Percentiles rank a stretch among this genome's conserved stretches.
phyloP scores from a whole-genome alignment of 2,888 invertebrate genomes.

The Cryptocheilus praepositus region DNA sequence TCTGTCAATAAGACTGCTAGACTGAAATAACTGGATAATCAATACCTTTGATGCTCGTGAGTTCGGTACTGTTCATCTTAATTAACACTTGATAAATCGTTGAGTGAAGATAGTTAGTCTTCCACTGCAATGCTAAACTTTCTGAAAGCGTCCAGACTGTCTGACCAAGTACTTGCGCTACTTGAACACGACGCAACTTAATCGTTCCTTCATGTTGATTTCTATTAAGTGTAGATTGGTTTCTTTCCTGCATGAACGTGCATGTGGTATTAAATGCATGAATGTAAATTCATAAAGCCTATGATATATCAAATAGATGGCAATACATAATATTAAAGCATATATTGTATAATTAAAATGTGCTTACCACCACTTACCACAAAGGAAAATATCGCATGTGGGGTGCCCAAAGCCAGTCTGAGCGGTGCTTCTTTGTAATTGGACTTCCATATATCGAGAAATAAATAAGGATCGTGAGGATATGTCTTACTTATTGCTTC shows the following conservation, averaged over 20 bases:
- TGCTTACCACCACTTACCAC: slow-evolving; percentile 50
- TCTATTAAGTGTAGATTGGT: no score
- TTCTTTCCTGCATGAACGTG: slow-evolving; percentile 33
- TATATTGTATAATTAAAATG: slow-evolving; percentile 1
- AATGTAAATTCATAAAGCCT: neutral
- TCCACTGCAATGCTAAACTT: slow-evolving; percentile 65
- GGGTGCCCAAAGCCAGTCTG: slow-evolving; percentile 56
- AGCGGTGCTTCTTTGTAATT: slow-evolving; percentile 30
- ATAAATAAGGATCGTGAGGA: slow-evolving; percentile 29
- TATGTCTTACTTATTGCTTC: slow-evolving; percentile 37
- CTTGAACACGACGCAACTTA: slow-evolving; percentile 39
- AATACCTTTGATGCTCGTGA: slow-evolving; percentile 53
- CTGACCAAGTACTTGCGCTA: slow-evolving; percentile 63
- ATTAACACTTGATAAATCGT: slow-evolving; percentile 53
- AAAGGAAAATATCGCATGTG: slow-evolving; percentile 65
- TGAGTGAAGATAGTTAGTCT: slow-evolving; percentile 62
- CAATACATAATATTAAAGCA: slow-evolving; percentile 15
- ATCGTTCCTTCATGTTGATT: no score
- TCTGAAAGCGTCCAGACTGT: slow-evolving; percentile 69
- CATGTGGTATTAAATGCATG: slow-evolving; percentile 6
- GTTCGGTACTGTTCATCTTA: slow-evolving; percentile 43
- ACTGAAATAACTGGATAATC: neutral
- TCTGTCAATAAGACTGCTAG: slow-evolving; percentile 1
- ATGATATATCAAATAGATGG: neutral
- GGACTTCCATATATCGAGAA: slow-evolving; percentile 30